These are phyloP conservation scores for Pipra filicauda DNA, from an alignment of 2,113 vertebrate genomes.

Conservation along the genomic window DNA sequence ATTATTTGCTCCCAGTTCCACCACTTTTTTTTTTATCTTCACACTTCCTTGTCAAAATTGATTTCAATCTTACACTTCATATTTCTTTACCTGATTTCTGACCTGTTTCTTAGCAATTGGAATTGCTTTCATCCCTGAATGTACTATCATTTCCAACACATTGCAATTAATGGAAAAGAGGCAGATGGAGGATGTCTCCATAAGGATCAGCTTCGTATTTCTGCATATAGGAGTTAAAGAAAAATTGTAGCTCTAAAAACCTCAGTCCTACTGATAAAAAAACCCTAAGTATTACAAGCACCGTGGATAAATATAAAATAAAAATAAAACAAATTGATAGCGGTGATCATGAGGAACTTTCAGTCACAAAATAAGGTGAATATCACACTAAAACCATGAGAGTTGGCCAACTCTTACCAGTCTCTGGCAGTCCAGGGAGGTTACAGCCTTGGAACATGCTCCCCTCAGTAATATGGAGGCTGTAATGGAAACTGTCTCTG, in stretches of 20 bases:
- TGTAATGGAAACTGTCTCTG: neutral
- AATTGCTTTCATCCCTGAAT: neutral
- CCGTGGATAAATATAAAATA: neutral
- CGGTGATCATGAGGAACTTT: neutral
- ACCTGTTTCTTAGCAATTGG: neutral
- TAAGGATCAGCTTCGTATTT: neutral
- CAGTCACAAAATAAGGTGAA: neutral
- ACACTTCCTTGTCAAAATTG: neutral
- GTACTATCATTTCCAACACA: neutral
- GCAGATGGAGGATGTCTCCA: neutral
- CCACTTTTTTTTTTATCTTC: neutral
- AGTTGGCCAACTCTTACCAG: neutral
- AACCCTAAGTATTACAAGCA: neutral
- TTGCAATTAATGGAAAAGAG: neutral
- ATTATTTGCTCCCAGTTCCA: neutral
- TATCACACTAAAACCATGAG: neutral
- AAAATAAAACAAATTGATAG: too few relatives aligned
- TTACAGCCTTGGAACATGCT: conserved; percentile 5
- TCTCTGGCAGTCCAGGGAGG: neutral
- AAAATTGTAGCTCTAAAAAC: neutral
- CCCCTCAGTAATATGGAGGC: neutral
- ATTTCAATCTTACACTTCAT: neutral
- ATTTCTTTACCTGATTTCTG: neutral
- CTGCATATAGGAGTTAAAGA: neutral
- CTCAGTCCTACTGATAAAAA: neutral